Base-by-base conservation (phyloP, 2,113 vertebrate species). In the Sceloporus undulatus region DNA sequence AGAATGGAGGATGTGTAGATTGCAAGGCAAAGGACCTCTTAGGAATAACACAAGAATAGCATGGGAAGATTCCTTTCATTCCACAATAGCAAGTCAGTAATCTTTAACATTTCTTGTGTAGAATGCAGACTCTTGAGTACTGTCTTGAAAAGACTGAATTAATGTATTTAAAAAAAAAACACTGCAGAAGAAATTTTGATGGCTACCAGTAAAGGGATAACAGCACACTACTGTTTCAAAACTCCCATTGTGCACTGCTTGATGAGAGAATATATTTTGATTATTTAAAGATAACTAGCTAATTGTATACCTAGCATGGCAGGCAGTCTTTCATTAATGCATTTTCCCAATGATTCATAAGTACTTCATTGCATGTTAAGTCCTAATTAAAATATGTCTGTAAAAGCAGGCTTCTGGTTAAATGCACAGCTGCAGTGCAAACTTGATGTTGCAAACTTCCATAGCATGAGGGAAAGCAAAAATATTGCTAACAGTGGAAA, bases 201-300 rank as follows among this genome's bases (percentile, higher is more conserved):
- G 73, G 0, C 87, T 9, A 80, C 84, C 87, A 85, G 65, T 89
- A 84, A 91, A 85, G 59, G 90, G 38, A 19, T 38, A 27, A 66
- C 0, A 0, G 65, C 42, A 21, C 68, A 77, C 0, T 4, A 81
- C 19, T 93, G 87, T 85, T 75, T 88, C 54, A 65, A 38, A 85
- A 87, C 52, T 90, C 88, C 75, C 0, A 0, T 93, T 40, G 56
- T 68, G n/a, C 54, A 18, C 62, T 40, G 0, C 70, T 90, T 87
- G 19, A 0, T 0, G 59, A 0, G 1, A 85, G 87, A 86, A 76
- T 85, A 88, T 54, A 52, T 91, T 4, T 0, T 19, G 42, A 65
- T 75, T 89, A 52, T 93, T 91, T 86, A 79, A 89, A 86, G 77
- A 87, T 76, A 93, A 92, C 92, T 92, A 92, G 38, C 83, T 82